Percentiles rank a stretch among this genome's conserved stretches.
phyloP scores from a whole-genome alignment of 2,888 invertebrate species.

The Lasiommata megera region DNA sequence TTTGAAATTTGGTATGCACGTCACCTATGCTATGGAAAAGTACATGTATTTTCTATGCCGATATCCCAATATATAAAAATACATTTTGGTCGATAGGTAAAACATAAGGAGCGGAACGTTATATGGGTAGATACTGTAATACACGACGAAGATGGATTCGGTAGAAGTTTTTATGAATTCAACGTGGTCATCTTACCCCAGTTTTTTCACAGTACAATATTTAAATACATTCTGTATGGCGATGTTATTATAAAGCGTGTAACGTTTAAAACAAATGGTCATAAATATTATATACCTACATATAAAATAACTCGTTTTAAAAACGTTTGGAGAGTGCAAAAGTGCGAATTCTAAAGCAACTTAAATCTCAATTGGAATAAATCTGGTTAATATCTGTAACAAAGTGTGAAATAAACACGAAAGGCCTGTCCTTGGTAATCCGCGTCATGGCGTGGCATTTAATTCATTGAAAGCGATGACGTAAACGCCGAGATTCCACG shows the following conservation, averaged over 20 bases:
- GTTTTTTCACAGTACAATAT: neutral
- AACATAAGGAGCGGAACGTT: neutral
- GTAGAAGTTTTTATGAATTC: neutral
- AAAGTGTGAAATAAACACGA: neutral
- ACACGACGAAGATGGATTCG: neutral
- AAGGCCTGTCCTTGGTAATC: constrained; percentile 3
- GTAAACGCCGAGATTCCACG: constrained; percentile 14
- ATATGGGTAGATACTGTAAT: neutral
- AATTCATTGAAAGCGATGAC: constrained; percentile 23
- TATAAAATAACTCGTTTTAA: no score
- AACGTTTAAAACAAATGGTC: neutral
- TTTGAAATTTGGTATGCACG: no score
- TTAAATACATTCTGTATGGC: neutral
- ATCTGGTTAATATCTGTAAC: neutral
- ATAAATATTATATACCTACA: no score
- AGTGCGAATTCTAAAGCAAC: neutral
- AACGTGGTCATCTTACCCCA: neutral
- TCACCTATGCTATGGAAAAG: no score
- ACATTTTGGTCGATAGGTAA: neutral
- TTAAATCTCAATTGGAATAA: neutral
- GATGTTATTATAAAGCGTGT: neutral
- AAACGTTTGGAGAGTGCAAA: neutral
- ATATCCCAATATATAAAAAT: neutral
- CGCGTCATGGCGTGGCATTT: constrained; percentile 6
- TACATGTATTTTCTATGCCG: no score